Evolutionary conservation across 2,888 invertebrate genomes (phyloP).

Genomic region (Itoplectis maculator): DNA sequence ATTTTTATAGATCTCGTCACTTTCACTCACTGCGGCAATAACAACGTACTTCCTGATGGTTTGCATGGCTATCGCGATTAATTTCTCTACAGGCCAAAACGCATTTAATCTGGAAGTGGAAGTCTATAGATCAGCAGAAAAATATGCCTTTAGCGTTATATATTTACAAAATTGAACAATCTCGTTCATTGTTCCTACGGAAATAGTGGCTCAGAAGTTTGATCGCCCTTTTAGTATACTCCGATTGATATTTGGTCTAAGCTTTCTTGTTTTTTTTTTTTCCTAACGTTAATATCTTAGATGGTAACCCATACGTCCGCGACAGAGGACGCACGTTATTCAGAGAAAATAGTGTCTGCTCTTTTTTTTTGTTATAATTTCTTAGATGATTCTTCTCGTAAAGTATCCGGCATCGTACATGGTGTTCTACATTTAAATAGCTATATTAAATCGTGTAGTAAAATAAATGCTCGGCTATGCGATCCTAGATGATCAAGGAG

Average conservation of each 20-base stretch:
- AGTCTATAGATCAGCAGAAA: constrained; percentile 65
- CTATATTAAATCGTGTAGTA: constrained; percentile 64
- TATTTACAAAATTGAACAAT: constrained; percentile 66
- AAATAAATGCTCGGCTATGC: constrained; percentile 65
- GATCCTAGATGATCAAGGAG: constrained; percentile 41
- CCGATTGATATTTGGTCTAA: constrained; percentile 66
- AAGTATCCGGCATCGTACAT: constrained; percentile 45
- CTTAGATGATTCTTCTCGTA: constrained; percentile 31
- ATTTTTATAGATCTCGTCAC: constrained; percentile 8
- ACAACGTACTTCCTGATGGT: constrained; percentile 34
- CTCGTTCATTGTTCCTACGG: constrained; percentile 58
- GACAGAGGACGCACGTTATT: constrained; percentile 45
- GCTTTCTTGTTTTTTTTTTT: constrained; percentile 54
- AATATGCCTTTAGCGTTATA: constrained; percentile 65
- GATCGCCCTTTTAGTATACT: constrained; percentile 43
- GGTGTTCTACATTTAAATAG: constrained; percentile 62
- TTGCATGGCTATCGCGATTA: constrained; percentile 47
- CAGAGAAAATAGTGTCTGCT: constrained; percentile 57
- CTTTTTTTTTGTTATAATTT: constrained; percentile 38
- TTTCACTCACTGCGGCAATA: constrained; percentile 41
- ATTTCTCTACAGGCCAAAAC: constrained; percentile 63
- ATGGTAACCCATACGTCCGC: constrained; percentile 59
- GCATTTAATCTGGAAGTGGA: constrained; percentile 52
- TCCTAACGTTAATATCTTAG: constrained; percentile 59
- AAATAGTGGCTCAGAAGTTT: constrained; percentile 61